phyloP scores from a whole-genome alignment of 2,888 invertebrate genomes.

The Apodemia hepburni region DNA sequence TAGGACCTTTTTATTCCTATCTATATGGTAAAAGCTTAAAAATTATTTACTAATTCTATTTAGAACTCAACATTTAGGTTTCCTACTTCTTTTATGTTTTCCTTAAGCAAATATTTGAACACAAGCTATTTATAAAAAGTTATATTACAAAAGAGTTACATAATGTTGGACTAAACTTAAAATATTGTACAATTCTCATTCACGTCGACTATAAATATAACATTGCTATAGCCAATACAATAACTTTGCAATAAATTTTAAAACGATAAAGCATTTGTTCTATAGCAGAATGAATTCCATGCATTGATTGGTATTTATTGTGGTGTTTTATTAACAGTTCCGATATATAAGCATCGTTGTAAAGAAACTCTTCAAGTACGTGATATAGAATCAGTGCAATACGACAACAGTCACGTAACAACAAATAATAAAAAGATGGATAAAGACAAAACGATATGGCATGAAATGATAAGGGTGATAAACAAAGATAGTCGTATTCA shows the following conservation, averaged over 20 bases:
- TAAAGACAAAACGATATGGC: conserved; percentile 47
- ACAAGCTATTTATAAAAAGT: no score
- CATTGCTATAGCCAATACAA: neutral
- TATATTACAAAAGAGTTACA: no score
- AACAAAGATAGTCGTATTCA: conserved; percentile 35
- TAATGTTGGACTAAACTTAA: neutral
- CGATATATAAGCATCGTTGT: neutral
- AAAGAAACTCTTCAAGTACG: conserved; percentile 10
- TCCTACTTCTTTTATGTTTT: no score
- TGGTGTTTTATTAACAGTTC: conserved; percentile 1
- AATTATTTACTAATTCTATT: no score
- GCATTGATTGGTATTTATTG: conserved; percentile 32
- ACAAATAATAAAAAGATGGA: conserved; percentile 30
- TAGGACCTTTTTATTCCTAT: no score
- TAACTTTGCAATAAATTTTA: neutral
- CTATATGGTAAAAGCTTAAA: no score
- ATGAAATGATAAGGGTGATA: conserved; percentile 41
- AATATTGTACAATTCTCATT: neutral
- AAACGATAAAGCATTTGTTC: conserved; percentile 17
- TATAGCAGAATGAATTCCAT: conserved; percentile 38
- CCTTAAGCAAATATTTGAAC: no score
- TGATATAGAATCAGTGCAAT: conserved; percentile 12
- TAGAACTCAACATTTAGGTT: no score
- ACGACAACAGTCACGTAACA: conserved; percentile 18
- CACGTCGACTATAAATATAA: neutral